Conservation (phyloP, 2,888 invertebrate species). For the Protophormia terraenovae region DNA sequence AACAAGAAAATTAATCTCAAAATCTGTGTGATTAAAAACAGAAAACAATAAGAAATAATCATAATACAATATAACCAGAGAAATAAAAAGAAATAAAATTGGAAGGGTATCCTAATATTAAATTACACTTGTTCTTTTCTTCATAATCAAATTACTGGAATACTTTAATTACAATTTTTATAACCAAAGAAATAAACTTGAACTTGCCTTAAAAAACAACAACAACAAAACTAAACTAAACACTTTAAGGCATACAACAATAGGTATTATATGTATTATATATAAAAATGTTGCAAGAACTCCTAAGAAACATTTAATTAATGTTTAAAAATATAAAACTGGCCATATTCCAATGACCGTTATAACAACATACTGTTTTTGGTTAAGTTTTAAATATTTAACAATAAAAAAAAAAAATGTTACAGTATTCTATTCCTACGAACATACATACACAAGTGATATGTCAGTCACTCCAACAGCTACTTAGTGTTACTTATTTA, state of each 20-base stretch:
- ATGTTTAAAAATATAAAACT: neutral
- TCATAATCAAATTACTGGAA: neutral
- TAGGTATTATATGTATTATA: neutral
- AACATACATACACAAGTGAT: too few species aligned
- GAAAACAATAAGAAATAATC: neutral
- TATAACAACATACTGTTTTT: slow-evolving; percentile 40
- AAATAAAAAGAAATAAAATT: too few species aligned
- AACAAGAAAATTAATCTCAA: slow-evolving; percentile 27
- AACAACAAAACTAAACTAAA: neutral
- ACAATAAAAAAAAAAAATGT: too few species aligned
- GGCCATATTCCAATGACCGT: slow-evolving; percentile 33
- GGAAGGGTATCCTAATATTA: slow-evolving; percentile 6
- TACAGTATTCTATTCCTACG: too few species aligned
- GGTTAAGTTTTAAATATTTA: slow-evolving; percentile 15
- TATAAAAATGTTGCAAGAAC: neutral
- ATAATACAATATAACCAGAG: neutral
- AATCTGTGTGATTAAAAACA: slow-evolving; percentile 7
- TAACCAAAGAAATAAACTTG: slow-evolving; percentile 19
- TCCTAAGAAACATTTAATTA: neutral
- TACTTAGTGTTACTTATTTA: neutral
- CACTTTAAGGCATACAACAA: neutral
- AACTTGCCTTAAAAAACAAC: slow-evolving; percentile 19
- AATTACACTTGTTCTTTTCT: slow-evolving; percentile 38
- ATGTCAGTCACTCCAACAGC: neutral
- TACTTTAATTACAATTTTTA: slow-evolving; percentile 44